Base-by-base conservation (phyloP, 2,113 vertebrate genomes). In the Pteronura brasiliensis region DNA sequence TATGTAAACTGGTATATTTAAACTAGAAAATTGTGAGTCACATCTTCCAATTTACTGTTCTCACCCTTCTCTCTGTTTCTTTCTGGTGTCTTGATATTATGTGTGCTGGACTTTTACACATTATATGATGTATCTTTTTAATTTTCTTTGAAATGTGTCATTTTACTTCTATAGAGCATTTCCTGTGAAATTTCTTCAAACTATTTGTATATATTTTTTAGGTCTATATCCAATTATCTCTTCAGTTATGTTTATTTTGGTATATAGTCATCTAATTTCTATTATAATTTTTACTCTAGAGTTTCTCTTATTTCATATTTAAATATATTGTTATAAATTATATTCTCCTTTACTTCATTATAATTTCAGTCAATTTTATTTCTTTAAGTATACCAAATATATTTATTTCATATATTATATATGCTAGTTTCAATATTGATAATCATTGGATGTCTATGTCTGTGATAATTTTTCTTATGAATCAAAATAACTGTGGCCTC, bases 141-240 rank as follows among this genome's bases (percentile, higher is more conserved):
- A 36, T 20, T 27, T 27, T 11, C 20, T 86, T 20, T 36, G 15
- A 42, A 1, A 29, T 0, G 12, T 20, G 2, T 11, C 10, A 6
- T 3, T 0, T 47, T 5, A 8, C 11, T 17, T n/a, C 47, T 65
- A 29, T 3, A 29, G 34, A n/a, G 2, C 3, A 34, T 13, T 36
- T 52, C 20, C 36, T 61, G 29, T 3, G 6, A 7, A 9, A 44
- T 23, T 34, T 82, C 25, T 71, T 71, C 29, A 71, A 55, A 65
- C n/a, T 31, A 13, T 63, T 44, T 81, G 13, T 55, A 39, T 23
- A 69, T 39, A 4, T 42, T 55, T 52, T 67, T 47, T 13, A n/a
- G 1, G 9, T 36, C 1, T 42, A 4, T 36, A 15, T 9, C 77
- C 13, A 29, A 20, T 47, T n/a, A 13, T 31, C 14, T 82, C 17